These are phyloP conservation scores for Brachirus orientalis DNA, from an alignment of 2,113 vertebrate genomes.

Conservation along the genomic window DNA sequence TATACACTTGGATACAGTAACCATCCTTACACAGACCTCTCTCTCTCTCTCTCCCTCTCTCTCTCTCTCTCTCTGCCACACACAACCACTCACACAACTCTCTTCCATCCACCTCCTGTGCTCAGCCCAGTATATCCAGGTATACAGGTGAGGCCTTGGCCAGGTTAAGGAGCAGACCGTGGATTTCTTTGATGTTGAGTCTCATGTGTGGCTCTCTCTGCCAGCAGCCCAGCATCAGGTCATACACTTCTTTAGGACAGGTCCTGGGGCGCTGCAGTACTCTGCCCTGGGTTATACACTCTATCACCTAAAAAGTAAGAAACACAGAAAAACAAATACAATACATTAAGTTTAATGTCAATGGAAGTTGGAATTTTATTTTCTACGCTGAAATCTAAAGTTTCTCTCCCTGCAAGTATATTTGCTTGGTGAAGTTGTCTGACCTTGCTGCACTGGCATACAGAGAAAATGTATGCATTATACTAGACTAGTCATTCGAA, in stretches of 20 bases:
- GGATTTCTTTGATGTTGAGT: constrained; percentile 98
- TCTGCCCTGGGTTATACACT: constrained; percentile 98
- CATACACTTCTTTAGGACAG: constrained; percentile 97
- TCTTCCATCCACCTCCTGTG: constrained; percentile 1
- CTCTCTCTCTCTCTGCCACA: constrained; percentile 10
- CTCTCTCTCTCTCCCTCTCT: constrained; percentile 1
- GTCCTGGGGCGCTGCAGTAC: constrained; percentile 97
- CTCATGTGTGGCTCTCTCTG: constrained; percentile 97
- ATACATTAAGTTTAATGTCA: background rate
- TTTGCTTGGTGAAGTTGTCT: constrained; percentile 18
- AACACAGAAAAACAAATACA: background rate
- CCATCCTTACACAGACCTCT: constrained; percentile 12
- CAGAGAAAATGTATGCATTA: constrained; percentile 40
- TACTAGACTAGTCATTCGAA: constrained; percentile 15
- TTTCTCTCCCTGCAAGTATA: too few relatives aligned
- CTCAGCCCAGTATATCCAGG: constrained; percentile 97
- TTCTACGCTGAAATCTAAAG: too few relatives aligned
- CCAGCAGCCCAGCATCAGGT: constrained; percentile 99
- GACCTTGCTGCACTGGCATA: constrained; percentile 13
- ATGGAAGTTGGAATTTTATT: too few relatives aligned
- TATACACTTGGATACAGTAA: constrained; percentile 71
- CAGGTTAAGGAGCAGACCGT: constrained; percentile 94
- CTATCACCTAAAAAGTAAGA: constrained; percentile 87
- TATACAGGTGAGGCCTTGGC: constrained; percentile 98
- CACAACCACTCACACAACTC: constrained; percentile 28